Conservation (phyloP, 2,113 vertebrate species). For the Acrocephalus kingi region DNA sequence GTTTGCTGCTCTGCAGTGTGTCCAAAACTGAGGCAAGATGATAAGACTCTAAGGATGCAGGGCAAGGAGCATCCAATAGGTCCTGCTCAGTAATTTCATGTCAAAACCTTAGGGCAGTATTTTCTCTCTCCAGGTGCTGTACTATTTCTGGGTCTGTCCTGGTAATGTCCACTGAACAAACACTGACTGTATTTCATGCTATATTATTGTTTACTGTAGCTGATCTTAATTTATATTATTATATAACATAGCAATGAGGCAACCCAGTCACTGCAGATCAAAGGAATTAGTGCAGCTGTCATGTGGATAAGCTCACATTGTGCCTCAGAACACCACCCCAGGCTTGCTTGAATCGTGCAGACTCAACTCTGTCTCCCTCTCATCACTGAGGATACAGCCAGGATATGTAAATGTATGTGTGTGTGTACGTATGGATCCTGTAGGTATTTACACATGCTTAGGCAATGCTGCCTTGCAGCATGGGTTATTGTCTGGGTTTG, state of each 20-base stretch:
- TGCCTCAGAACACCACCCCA: not conserved
- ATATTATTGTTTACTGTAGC: constrained; percentile 53
- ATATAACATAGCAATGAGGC: constrained; percentile 17
- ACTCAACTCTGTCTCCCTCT: not conserved
- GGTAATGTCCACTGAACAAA: constrained; percentile 26
- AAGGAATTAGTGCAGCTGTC: constrained; percentile 38
- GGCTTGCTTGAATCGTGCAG: not conserved
- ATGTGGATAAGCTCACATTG: constrained; percentile 1
- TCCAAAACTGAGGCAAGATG: not conserved
- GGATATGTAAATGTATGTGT: constrained; percentile 15
- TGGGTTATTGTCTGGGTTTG: not conserved
- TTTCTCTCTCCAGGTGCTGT: constrained; percentile 35
- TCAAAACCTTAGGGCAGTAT: not conserved
- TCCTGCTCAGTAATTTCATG: not conserved
- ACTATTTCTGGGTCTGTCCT: constrained; percentile 37
- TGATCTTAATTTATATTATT: constrained; percentile 64
- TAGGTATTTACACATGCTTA: constrained; percentile 30
- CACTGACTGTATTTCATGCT: constrained; percentile 56
- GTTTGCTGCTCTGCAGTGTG: not conserved
- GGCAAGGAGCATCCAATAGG: not conserved
- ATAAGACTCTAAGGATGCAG: not conserved
- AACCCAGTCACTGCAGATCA: constrained; percentile 26
- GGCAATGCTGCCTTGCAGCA: not conserved
- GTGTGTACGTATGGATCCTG: constrained; percentile 10
- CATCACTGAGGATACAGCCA: not conserved